A percentile compares a stretch with the other conserved stretches of the same genome.
These are phyloP conservation scores for Drosophila koepferae DNA, from an alignment of 2,888 invertebrate species.

Conservation along the genomic window DNA sequence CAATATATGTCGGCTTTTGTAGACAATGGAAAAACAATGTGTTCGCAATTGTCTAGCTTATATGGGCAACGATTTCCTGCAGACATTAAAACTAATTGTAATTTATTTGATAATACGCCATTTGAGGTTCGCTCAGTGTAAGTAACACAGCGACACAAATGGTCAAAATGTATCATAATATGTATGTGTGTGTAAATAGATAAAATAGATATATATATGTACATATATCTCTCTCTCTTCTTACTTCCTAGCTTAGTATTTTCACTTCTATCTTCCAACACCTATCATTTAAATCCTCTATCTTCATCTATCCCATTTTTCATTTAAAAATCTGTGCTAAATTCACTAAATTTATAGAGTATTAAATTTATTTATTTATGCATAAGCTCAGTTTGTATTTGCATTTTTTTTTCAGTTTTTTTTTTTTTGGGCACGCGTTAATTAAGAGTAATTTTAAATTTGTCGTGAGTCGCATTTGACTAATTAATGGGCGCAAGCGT, in stretches of 20 bases:
- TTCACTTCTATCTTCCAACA: background rate
- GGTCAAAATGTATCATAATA: background rate
- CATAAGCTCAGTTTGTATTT: constrained; percentile 1
- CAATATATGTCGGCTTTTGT: background rate
- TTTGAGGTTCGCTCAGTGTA: background rate
- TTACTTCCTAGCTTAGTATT: background rate
- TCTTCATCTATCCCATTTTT: background rate
- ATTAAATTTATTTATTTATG: constrained; percentile 8
- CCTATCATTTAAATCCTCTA: background rate
- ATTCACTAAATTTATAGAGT: background rate
- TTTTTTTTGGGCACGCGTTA: constrained; percentile 22
- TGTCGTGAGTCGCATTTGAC: constrained; percentile 13
- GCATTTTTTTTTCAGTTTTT: background rate
- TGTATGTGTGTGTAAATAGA: background rate
- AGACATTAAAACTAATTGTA: background rate
- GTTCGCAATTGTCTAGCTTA: background rate
- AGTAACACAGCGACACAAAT: background rate
- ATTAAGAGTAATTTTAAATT: constrained; percentile 51
- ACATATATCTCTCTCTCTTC: background rate
- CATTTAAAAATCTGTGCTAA: background rate
- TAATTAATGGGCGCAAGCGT: constrained; percentile 42
- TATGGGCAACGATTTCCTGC: constrained; percentile 3
- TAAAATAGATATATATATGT: background rate
- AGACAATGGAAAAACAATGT: background rate
- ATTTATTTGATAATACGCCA: constrained; percentile 2